Base-by-base conservation (phyloP, 2,797 vertebrate species). In the Dryobates pubescens region DNA sequence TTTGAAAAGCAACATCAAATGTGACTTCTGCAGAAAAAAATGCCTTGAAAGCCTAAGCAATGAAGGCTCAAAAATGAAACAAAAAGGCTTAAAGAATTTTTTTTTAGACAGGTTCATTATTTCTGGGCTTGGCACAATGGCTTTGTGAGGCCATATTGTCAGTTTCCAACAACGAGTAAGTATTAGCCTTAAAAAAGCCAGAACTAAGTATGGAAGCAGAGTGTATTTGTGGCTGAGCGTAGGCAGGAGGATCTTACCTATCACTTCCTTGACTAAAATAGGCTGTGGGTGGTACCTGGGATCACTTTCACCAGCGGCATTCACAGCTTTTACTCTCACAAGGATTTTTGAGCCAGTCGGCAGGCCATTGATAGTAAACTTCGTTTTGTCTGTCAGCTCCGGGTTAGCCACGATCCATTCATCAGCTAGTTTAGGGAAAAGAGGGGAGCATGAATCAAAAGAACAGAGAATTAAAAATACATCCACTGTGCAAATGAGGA, bases 251-350 rank as follows among this genome's bases (percentile, higher is more conserved):
- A 82, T 78, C 98, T 98, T 95, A 99, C 99, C 99, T 88, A 99
- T 98, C 80, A 99, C 98, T 95, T 99, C 98, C 97, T 99, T 99
- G 96, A 99, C 98, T 65, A 99, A 97, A 88, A 99, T 97, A 64
- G 98, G 96, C 94, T 99, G 99, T 81, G 99, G 99, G 84, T 98
- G 97, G 81, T 98, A 97, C 74, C 98, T 98, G 36, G 99, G 98
- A 27, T 96, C 34, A 13, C 99, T 99, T 86, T 98, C 95, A 9
- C 99, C 99, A 2, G 99, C 99, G 8, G 98, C 98, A 36, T 99
- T 99, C 72, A 99, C 95, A 38, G 99, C 98, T 97, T 98, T 99
- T 78, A 99, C 98, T 27, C 99, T 98, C 85, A 99, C 98, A 54
- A 98, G 97, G 95, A 99, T 99, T 97, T 98, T 99, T 0, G 96